Percentiles rank a stretch among this genome's conserved stretches.
Conservation (phyloP, 2,888 invertebrate species). For the Acanthosoma haemorrhoidale region DNA sequence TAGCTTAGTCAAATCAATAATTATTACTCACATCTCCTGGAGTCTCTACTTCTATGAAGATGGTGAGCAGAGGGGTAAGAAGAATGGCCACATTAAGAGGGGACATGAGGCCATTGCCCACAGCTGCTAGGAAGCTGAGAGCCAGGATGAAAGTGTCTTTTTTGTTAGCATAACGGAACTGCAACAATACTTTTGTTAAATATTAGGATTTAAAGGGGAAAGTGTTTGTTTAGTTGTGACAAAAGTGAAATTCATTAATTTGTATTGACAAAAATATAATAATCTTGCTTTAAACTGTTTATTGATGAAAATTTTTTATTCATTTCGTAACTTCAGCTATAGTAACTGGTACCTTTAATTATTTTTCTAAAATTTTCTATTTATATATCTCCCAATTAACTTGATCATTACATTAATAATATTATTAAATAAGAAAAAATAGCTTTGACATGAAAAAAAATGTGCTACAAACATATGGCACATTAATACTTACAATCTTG, state of each 20-base stretch:
- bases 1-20: too few species aligned
- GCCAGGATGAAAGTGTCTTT: conserved; percentile 44
- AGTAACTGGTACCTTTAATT: too few species aligned
- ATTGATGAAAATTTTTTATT: too few species aligned
- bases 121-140: conserved; percentile 45
- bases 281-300: too few species aligned
- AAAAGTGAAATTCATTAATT: too few species aligned
- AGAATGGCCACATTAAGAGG: conserved; percentile 51
- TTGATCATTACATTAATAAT: not conserved
- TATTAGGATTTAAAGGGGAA: too few species aligned
- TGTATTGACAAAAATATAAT: too few species aligned
- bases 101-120: conserved; percentile 50
- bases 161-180: conserved; percentile 47
- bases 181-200: too few species aligned
- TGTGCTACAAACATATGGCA: not conserved
- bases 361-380: too few species aligned
- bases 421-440: not conserved
- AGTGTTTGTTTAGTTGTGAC: too few species aligned
- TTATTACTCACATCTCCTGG: not conserved
- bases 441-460: not conserved
- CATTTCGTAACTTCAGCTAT: too few species aligned
- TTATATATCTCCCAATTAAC: too few species aligned
- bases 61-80: conserved; percentile 43
- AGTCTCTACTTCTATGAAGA: not conserved
- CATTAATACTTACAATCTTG: not conserved